Percentiles rank a stretch among this genome's conserved stretches.
phyloP scores from a whole-genome alignment of 2,888 invertebrate species.

The Drosophila quinaria region DNA sequence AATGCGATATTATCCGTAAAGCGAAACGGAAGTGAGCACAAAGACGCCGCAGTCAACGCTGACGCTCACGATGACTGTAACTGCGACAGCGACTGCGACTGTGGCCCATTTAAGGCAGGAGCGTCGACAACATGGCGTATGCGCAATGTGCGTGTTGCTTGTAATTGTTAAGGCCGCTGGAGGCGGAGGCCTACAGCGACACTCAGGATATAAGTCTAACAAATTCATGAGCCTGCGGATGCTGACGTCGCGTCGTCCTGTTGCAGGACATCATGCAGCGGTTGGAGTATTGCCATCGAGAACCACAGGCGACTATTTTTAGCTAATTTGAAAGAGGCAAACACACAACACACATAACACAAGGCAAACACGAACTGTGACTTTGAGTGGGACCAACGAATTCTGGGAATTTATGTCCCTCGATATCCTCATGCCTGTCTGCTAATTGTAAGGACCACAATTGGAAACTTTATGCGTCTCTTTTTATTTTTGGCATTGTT shows the following conservation, averaged over 20 bases:
- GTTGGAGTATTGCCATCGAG: background rate
- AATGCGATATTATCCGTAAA: constrained; percentile 70
- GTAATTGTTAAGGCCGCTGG: constrained; percentile 30
- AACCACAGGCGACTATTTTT: constrained; percentile 64
- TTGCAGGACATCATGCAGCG: constrained; percentile 52
- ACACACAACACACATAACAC: constrained; percentile 16
- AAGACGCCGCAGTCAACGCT: constrained; percentile 31
- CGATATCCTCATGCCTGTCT: constrained; percentile 21
- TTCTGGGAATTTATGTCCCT: constrained; percentile 41
- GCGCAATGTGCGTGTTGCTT: constrained; percentile 50
- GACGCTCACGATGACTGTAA: background rate
- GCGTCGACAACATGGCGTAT: constrained; percentile 57
- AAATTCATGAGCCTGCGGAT: constrained; percentile 39
- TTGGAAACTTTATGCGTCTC: constrained; percentile 38
- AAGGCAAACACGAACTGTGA: constrained; percentile 22
- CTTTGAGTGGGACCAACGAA: constrained; percentile 11
- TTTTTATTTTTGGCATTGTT: constrained; percentile 5
- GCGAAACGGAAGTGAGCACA: constrained; percentile 62
- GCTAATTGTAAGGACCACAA: constrained; percentile 60
- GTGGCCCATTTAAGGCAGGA: constrained; percentile 34
- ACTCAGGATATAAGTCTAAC: constrained; percentile 17
- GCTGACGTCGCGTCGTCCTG: constrained; percentile 45
- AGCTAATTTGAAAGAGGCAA: constrained; percentile 53
- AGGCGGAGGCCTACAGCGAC: constrained; percentile 9
- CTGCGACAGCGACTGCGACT: background rate